Percentiles rank a stretch among this genome's conserved stretches.
phyloP scores from a whole-genome alignment of 2,888 invertebrate genomes.

The Amphipoea lucens region DNA sequence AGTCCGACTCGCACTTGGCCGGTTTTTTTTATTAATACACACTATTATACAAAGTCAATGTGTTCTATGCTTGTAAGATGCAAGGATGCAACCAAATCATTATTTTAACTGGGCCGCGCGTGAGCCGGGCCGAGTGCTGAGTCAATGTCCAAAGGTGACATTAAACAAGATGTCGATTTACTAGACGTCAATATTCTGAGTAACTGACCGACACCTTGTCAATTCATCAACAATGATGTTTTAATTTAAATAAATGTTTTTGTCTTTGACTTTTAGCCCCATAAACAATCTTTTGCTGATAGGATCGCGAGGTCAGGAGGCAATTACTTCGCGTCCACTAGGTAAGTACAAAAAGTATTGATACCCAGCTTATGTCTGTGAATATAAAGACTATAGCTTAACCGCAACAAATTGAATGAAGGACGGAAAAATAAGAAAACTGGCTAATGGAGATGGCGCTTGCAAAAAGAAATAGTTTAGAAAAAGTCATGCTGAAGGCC shows the following conservation, averaged over 20 bases:
- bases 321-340: slow-evolving; percentile 17
- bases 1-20: no score
- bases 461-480: neutral
- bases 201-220: neutral
- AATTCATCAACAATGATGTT: neutral
- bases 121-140: no score
- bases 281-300: slow-evolving; percentile 27
- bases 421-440: neutral
- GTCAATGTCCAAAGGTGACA: no score
- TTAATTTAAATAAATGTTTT: slow-evolving; percentile 23
- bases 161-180: no score
- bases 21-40: no score
- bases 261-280: slow-evolving; percentile 27
- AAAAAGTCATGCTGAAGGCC: neutral
- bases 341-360: neutral
- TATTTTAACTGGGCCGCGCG: no score
- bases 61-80: no score
- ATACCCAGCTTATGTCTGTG: neutral
- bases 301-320: slow-evolving; percentile 23
- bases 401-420: neutral
- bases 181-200: neutral
- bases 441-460: neutral
- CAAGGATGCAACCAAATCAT: no score
- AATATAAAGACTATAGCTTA: neutral
- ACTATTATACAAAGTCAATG: no score